These are phyloP conservation scores for Cyrtodaria siliqua DNA, from an alignment of 2,888 invertebrate genomes.

Conservation along the genomic window DNA sequence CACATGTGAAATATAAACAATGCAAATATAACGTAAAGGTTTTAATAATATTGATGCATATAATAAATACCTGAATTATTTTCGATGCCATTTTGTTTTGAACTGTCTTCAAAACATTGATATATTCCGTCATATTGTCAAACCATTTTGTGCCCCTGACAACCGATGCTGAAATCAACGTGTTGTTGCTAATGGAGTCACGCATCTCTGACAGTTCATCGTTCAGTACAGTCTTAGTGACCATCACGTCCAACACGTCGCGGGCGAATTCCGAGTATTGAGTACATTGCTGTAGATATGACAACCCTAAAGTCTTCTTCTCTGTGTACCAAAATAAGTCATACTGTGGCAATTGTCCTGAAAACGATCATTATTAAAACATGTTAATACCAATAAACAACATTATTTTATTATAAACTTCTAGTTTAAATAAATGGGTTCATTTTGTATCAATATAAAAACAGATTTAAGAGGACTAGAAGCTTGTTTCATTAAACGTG, in stretches of 20 bases:
- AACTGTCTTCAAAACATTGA: slow-evolving; percentile 68
- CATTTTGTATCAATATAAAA: too few species aligned
- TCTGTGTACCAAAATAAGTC: slow-evolving; percentile 71
- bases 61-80: slow-evolving; percentile 55
- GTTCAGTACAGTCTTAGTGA: slow-evolving; percentile 34
- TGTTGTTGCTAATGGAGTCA: slow-evolving; percentile 57
- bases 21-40: too few species aligned
- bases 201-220: slow-evolving; percentile 57
- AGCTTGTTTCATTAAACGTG: too few species aligned
- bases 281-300: slow-evolving; percentile 60
- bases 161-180: slow-evolving; percentile 41
- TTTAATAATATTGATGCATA: too few species aligned
- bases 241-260: slow-evolving; percentile 23
- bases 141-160: slow-evolving; percentile 72
- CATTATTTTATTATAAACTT: too few species aligned
- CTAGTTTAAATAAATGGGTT: too few species aligned
- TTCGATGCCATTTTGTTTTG: slow-evolving; percentile 54
- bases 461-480: too few species aligned
- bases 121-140: slow-evolving; percentile 75
- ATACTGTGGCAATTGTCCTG: slow-evolving; percentile 61
- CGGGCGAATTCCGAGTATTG: slow-evolving; percentile 49
- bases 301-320: slow-evolving; percentile 60
- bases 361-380: too few species aligned
- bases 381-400: too few species aligned
- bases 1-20: too few species aligned